phyloP scores from a whole-genome alignment of 1,140 invertebrate genomes.

The Pentalonia nigronervosa region DNA sequence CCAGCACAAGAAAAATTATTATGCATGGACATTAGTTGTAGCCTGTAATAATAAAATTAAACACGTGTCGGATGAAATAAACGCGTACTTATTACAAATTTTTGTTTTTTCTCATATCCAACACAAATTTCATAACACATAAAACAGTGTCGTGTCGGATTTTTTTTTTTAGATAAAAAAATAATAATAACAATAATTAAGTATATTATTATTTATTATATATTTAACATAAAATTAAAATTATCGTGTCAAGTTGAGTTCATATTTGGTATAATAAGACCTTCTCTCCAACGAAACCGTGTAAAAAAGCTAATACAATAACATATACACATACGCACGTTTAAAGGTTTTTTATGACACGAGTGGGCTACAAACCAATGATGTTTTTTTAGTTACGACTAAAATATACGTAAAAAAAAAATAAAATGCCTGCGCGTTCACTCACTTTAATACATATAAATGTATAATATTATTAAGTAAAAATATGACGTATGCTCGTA shows the following conservation, averaged over 20 bases:
- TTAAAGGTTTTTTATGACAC: conserved; percentile 26
- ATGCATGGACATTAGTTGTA: background rate
- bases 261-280: background rate
- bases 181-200: conserved; percentile 19
- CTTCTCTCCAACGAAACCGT: background rate
- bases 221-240: background rate
- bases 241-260: background rate
- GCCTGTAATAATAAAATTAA: background rate
- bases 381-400: background rate
- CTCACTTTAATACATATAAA: background rate
- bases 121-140: background rate
- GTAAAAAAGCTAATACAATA: background rate
- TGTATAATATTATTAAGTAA: background rate
- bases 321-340: background rate
- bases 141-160: background rate
- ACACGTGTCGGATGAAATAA: background rate
- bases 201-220: background rate
- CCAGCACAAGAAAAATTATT: background rate
- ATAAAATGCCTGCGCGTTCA: background rate
- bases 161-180: background rate
- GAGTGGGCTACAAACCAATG: conserved; percentile 7
- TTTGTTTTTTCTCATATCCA: background rate
- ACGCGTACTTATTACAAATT: background rate
- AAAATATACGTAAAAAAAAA: background rate
- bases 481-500: background rate